phyloP scores from a whole-genome alignment of 2,797 vertebrate genomes.

The Phalloptychus januarius region DNA sequence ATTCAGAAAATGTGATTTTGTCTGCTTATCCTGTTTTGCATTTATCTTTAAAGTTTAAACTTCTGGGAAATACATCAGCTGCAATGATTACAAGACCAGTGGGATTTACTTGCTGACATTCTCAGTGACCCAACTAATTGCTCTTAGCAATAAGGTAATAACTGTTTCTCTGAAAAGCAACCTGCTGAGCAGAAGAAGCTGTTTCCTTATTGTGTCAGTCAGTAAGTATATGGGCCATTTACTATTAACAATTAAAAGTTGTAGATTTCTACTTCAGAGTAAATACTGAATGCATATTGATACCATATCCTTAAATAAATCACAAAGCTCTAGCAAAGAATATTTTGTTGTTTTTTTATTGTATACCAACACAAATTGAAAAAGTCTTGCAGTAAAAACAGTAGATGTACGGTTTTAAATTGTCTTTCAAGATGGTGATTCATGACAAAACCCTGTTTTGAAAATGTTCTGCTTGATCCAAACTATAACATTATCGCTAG shows the following conservation, averaged over 20 bases:
- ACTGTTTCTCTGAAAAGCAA: not conserved
- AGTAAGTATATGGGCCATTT: too few relatives aligned
- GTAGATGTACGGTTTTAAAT: not conserved
- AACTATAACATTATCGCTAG: slow-evolving; percentile 12
- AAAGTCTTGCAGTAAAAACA: not conserved
- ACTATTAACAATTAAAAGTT: too few relatives aligned
- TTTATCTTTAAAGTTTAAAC: not conserved
- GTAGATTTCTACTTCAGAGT: too few relatives aligned
- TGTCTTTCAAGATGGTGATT: not conserved
- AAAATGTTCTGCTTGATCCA: not conserved
- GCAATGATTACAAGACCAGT: not conserved
- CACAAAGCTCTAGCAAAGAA: too few relatives aligned
- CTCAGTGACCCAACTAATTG: not conserved
- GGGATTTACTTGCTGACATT: not conserved
- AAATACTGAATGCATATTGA: too few relatives aligned
- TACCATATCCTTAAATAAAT: too few relatives aligned
- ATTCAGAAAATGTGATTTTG: not conserved
- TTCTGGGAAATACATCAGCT: not conserved
- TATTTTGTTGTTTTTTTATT: too few relatives aligned
- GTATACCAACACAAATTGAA: not conserved
- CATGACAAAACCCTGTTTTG: not conserved
- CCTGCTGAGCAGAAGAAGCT: not conserved
- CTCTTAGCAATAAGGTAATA: not conserved
- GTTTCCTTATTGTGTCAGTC: not conserved
- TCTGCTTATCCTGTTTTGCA: not conserved